phyloP scores from a whole-genome alignment of 2,113 vertebrate species.

The Rhagologus leucostigma region DNA sequence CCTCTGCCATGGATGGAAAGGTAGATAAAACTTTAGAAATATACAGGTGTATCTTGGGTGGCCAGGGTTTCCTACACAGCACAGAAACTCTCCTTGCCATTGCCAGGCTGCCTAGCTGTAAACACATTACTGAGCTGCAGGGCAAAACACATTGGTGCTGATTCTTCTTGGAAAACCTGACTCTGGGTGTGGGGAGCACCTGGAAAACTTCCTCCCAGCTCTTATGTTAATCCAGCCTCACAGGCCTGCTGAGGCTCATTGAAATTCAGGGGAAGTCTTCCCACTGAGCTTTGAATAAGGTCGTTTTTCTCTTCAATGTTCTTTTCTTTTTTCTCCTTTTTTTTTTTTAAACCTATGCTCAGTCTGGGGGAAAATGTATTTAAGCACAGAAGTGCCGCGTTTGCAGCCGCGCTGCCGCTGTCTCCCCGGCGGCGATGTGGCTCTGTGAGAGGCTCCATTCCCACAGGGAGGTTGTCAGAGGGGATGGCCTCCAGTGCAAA shows the following conservation, averaged over 20 bases:
- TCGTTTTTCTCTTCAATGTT: background rate
- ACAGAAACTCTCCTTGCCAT: background rate
- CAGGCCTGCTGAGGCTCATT: background rate
- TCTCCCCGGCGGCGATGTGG: fast-evolving
- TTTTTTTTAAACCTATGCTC: background rate
- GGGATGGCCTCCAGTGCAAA: background rate
- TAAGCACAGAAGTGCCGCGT: background rate
- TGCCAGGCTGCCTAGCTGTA: background rate
- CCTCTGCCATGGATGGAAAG: background rate
- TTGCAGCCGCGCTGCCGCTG: background rate
- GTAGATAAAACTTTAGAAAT: background rate
- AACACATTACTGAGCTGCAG: background rate
- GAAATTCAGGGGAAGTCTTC: constrained; percentile 20
- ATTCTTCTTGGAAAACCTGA: constrained; percentile 8
- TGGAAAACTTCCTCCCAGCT: constrained; percentile 23
- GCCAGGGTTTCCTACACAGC: constrained; percentile 1
- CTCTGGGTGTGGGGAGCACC: constrained; percentile 12
- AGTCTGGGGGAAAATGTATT: constrained; percentile 6
- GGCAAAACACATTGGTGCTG: background rate
- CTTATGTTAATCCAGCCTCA: background rate
- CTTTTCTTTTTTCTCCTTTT: background rate
- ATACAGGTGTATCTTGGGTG: background rate
- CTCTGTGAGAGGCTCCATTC: background rate
- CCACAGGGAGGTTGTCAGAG: background rate
- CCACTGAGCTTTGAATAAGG: background rate